phyloP scores from a whole-genome alignment of 1,140 invertebrate genomes.

The Ctenoplectra terminalis region DNA sequence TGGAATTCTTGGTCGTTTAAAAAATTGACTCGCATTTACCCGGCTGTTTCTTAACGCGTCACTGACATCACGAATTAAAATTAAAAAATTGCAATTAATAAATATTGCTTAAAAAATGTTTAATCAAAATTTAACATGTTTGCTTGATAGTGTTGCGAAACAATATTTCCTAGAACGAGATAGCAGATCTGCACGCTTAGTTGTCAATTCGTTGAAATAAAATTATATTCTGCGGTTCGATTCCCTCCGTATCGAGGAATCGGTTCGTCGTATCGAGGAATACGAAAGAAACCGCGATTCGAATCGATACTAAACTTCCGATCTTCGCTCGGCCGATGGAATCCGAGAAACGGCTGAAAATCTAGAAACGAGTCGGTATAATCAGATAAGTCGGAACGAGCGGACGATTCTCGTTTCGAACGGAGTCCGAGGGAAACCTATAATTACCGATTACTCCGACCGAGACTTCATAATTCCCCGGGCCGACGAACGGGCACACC shows the following conservation, averaged over 20 bases:
- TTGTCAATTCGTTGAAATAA: too few relatives aligned
- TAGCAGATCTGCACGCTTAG: too few relatives aligned
- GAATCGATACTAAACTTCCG: background rate
- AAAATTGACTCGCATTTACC: too few relatives aligned
- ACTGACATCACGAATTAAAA: too few relatives aligned
- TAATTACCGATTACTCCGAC: constrained; percentile 50
- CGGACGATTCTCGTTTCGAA: background rate
- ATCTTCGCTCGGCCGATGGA: background rate
- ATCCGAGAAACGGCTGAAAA: constrained; percentile 33
- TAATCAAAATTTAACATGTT: too few relatives aligned
- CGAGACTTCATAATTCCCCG: constrained; percentile 33
- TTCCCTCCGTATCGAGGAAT: background rate
- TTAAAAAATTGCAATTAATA: too few relatives aligned
- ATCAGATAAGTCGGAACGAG: constrained; percentile 29
- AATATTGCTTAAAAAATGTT: too few relatives aligned
- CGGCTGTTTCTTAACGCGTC: too few relatives aligned
- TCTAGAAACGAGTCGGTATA: constrained; percentile 39
- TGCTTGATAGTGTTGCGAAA: too few relatives aligned
- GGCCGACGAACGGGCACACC: constrained; percentile 27
- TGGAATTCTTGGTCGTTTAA: too few relatives aligned
- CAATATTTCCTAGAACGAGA: too few relatives aligned
- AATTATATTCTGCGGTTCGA: background rate
- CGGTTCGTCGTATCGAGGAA: background rate
- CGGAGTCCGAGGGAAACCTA: constrained; percentile 17
- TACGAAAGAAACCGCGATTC: background rate